Evolutionary conservation across 2,797 vertebrate species (phyloP).

Genomic region (Otus scops): DNA sequence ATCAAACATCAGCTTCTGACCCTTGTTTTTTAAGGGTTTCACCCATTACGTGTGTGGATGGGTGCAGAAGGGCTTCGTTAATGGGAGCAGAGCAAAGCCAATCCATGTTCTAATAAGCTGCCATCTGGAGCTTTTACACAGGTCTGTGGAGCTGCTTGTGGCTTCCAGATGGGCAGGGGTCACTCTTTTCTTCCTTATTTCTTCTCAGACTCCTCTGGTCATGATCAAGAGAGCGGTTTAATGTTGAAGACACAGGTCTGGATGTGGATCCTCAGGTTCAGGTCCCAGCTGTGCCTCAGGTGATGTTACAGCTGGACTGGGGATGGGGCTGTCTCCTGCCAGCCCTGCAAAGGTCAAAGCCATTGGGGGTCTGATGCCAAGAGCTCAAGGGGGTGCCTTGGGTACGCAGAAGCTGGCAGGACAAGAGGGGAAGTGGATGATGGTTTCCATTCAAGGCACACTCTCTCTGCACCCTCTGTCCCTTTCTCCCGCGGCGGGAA

Average conservation of each 20-base stretch:
- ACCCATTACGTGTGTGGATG: background rate
- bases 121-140: background rate
- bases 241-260: background rate
- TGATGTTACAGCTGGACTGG: background rate
- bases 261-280: accelerated
- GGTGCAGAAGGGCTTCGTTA: background rate
- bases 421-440: background rate
- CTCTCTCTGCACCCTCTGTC: background rate
- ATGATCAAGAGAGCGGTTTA: background rate
- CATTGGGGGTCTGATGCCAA: accelerated
- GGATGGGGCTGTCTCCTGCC: background rate
- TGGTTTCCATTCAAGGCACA: background rate
- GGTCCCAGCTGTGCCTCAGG: background rate
- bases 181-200: background rate
- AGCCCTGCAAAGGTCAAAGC: accelerated
- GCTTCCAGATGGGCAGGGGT: background rate
- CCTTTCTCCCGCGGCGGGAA: background rate
- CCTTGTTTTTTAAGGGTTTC: background rate
- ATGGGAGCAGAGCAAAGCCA: background rate
- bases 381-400: background rate
- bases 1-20: background rate
- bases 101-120: background rate
- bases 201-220: background rate
- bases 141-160: background rate
- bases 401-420: background rate